A percentile compares a stretch with the other conserved stretches of the same genome.
phyloP scores from a whole-genome alignment of 2,797 vertebrate genomes.

The Silurus aristotelis region DNA sequence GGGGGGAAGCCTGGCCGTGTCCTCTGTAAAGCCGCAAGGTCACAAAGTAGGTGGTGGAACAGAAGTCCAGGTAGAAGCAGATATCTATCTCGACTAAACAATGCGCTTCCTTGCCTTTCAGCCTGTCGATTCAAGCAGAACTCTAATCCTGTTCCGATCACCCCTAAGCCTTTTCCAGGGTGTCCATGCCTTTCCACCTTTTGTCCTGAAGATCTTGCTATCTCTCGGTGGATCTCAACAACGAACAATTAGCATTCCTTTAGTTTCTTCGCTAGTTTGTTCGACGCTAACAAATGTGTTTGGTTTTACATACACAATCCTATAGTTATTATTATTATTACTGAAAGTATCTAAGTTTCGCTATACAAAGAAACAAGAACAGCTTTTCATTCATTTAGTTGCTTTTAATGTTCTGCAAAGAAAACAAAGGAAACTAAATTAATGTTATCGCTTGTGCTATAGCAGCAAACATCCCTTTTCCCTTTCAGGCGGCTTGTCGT shows the following conservation, averaged over 20 bases:
- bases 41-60: constrained; percentile 1
- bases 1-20: background rate
- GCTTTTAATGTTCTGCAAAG: too few relatives aligned
- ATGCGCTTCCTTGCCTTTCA: constrained; percentile 6
- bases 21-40: constrained; percentile 3
- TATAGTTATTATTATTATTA: background rate
- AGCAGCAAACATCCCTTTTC: background rate
- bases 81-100: background rate
- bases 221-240: background rate
- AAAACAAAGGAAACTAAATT: too few relatives aligned
- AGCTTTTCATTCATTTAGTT: background rate
- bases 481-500: background rate
- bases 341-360: background rate
- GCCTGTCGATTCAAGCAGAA: constrained; percentile 7
- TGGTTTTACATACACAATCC: background rate
- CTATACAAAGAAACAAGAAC: background rate
- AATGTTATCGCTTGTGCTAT: too few relatives aligned
- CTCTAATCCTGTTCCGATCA: background rate
- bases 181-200: background rate
- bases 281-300: background rate
- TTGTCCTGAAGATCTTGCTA: background rate
- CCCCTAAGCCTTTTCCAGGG: background rate
- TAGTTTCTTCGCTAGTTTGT: background rate
- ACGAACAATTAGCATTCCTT: background rate
- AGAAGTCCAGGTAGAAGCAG: background rate